These are phyloP conservation scores for Apamea anceps DNA, from an alignment of 2,888 invertebrate genomes.

Conservation along the genomic window DNA sequence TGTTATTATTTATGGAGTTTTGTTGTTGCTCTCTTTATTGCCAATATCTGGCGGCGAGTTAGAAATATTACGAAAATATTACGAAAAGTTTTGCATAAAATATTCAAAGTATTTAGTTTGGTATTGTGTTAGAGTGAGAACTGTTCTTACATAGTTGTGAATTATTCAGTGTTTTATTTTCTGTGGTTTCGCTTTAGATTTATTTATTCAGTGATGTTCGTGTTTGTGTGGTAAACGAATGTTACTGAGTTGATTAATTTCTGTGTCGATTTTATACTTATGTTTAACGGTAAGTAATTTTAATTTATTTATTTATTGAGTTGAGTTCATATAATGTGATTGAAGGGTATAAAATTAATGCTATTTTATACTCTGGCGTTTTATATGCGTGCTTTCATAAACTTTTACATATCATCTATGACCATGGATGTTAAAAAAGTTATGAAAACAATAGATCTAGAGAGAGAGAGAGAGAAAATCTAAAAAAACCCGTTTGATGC, in stretches of 20 bases:
- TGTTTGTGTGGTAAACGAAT: constrained; percentile 8
- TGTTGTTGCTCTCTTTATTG: constrained; percentile 53
- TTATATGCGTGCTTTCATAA: too few relatives aligned
- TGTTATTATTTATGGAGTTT: constrained; percentile 61
- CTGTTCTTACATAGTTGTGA: constrained; percentile 14
- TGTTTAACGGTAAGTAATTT: constrained; percentile 24
- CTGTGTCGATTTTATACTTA: constrained; percentile 20
- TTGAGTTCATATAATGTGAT: neutral
- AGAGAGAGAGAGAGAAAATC: too few relatives aligned
- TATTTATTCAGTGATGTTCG: constrained; percentile 17
- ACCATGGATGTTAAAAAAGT: neutral
- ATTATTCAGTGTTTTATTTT: constrained; percentile 36
- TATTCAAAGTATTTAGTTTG: constrained; percentile 41
- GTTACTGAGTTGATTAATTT: constrained; percentile 3
- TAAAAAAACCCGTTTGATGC: neutral
- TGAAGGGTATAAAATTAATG: neutral
- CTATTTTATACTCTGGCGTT: neutral
- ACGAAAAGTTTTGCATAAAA: constrained; percentile 41
- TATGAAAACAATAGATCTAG: neutral
- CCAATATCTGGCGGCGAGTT: constrained; percentile 31
- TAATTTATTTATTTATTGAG: neutral
- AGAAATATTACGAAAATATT: constrained; percentile 45
- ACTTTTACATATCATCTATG: neutral
- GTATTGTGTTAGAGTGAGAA: constrained; percentile 13
- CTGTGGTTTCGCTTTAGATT: constrained; percentile 7